Conservation (phyloP, 2,797 vertebrate species). For the Urophycis tenuis region DNA sequence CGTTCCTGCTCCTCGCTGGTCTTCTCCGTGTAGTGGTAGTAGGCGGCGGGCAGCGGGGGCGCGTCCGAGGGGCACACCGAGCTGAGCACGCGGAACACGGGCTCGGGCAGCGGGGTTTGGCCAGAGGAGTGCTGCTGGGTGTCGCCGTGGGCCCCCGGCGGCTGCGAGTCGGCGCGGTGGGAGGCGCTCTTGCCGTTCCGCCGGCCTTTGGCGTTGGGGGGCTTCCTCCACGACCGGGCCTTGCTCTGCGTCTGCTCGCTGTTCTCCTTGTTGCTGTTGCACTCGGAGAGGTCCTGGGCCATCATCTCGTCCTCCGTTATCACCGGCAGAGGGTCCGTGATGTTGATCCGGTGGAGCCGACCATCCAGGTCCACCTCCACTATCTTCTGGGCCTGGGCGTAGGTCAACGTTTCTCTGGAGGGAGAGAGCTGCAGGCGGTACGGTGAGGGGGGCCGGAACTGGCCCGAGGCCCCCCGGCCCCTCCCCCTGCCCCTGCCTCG, state of each 20-base stretch:
- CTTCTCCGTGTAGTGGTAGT: conserved; percentile 88
- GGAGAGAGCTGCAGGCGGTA: conserved; percentile 89
- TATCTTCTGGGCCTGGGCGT: conserved; percentile 94
- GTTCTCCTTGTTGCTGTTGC: conserved; percentile 99
- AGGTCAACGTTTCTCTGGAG: conserved; percentile 85
- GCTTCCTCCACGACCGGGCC: conserved; percentile 70
- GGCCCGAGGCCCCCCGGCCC: conserved; percentile 67
- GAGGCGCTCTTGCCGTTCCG: conserved; percentile 79
- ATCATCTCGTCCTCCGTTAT: conserved; percentile 95
- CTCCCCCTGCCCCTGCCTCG: conserved; percentile 73
- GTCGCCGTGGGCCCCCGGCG: conserved; percentile 65
- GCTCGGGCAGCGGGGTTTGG: conserved; percentile 78
- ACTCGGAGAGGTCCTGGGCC: conserved; percentile 93
- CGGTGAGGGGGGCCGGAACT: conserved; percentile 82
- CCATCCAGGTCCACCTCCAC: conserved; percentile 96
- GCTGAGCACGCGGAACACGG: conserved; percentile 83
- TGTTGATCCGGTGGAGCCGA: conserved; percentile 91
- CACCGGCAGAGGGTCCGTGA: conserved; percentile 87
- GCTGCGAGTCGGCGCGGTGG: conserved; percentile 61
- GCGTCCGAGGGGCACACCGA: conserved; percentile 70
- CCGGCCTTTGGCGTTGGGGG: conserved; percentile 75
- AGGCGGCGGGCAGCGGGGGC: conserved; percentile 76
- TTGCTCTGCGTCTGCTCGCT: conserved; percentile 85
- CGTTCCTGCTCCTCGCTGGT: conserved; percentile 84
- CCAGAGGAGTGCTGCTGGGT: conserved; percentile 59